A percentile compares a stretch with the other conserved stretches of the same genome.
phyloP scores from a whole-genome alignment of 2,888 invertebrate genomes.

The Sinodicranocentrus sp. region DNA sequence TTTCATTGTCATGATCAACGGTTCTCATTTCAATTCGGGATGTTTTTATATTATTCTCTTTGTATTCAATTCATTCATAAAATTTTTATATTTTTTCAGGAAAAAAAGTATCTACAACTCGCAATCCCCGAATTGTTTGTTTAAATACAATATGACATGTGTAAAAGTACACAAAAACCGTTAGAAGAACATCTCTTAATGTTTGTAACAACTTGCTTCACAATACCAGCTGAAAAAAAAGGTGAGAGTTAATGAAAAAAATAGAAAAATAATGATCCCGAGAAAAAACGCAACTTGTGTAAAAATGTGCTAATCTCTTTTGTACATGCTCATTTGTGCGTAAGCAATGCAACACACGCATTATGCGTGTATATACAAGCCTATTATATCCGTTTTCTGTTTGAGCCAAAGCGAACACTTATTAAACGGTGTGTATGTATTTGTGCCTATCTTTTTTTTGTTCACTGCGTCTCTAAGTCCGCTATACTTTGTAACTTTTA shows the following conservation, averaged over 20 bases:
- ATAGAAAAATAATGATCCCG: too few relatives aligned
- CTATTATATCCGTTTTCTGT: background rate
- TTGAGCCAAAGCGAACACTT: background rate
- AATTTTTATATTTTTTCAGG: too few relatives aligned
- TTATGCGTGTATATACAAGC: background rate
- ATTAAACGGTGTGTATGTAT: too few relatives aligned
- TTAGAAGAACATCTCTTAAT: background rate
- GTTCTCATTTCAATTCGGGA: background rate
- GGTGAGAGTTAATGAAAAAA: background rate
- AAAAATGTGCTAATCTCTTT: constrained; percentile 22
- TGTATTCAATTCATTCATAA: too few relatives aligned
- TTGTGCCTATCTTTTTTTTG: too few relatives aligned
- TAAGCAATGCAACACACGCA: constrained; percentile 13
- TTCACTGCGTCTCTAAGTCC: too few relatives aligned
- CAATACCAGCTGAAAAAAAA: background rate
- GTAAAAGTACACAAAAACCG: background rate
- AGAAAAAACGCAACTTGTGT: constrained; percentile 3
- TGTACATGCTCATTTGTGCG: constrained; percentile 27
- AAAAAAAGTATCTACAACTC: background rate
- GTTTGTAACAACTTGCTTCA: background rate
- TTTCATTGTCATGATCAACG: too few relatives aligned
- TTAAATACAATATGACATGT: background rate
- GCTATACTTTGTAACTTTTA: too few relatives aligned
- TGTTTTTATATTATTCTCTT: too few relatives aligned
- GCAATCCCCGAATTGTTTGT: background rate